Conservation (phyloP, 2,888 invertebrate species). For the Sarcophaga subvicina region DNA sequence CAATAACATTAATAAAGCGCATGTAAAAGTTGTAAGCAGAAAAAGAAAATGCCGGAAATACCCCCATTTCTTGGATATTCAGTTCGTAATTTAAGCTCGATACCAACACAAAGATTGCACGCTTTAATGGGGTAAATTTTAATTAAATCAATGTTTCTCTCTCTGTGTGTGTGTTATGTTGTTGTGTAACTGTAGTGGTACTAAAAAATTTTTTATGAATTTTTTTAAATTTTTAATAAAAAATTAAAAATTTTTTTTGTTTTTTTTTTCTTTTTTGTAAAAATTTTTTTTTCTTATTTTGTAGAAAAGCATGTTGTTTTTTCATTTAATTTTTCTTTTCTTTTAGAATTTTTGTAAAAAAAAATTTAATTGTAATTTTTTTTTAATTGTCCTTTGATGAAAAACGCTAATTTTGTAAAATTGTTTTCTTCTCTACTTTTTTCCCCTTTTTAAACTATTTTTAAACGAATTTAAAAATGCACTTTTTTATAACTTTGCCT, state of each 20-base stretch:
- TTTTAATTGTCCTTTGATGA: constrained; percentile 27
- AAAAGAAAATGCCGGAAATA: constrained; percentile 81
- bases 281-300: neutral
- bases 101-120: constrained; percentile 78
- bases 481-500: neutral
- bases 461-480: constrained; percentile 16
- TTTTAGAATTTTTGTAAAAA: neutral
- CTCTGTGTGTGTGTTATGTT: constrained; percentile 19
- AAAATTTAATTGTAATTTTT: neutral
- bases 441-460: constrained; percentile 19
- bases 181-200: too few species aligned
- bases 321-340: neutral
- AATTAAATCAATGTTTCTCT: constrained; percentile 43
- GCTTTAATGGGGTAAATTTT: constrained; percentile 79
- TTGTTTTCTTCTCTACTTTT: constrained; percentile 61
- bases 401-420: constrained; percentile 55
- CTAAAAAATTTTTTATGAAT: too few species aligned
- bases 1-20: constrained; percentile 75
- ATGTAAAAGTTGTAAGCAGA: constrained; percentile 81
- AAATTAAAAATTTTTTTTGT: neutral
- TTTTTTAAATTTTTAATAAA: too few species aligned
- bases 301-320: neutral
- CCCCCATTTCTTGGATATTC: constrained; percentile 81
- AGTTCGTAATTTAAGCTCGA: constrained; percentile 80
- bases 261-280: neutral